These are phyloP conservation scores for Cladopsammia gracilis DNA, from an alignment of 64 coral and sea anemone genomes.

Conservation along the genomic window DNA sequence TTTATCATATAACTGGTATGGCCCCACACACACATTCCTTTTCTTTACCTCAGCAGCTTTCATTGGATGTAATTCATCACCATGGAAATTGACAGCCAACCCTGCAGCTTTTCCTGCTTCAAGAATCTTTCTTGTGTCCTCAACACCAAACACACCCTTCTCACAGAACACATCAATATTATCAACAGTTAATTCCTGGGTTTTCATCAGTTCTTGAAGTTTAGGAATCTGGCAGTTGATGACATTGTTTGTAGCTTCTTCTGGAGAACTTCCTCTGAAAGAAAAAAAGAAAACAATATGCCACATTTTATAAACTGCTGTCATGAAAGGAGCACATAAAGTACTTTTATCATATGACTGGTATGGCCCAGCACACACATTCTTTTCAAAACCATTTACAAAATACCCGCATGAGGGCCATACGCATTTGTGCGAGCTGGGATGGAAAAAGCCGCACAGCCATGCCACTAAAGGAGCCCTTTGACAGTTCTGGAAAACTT, in stretches of 20 bases:
- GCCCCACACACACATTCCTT: too few species aligned
- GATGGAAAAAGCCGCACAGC: too few species aligned
- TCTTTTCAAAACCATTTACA: too few species aligned
- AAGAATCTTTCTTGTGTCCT: conserved; percentile 86
- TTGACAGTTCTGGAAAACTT: too few species aligned
- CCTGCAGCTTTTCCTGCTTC: conserved; percentile 91
- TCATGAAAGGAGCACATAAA: not conserved
- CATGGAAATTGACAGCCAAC: conserved; percentile 93
- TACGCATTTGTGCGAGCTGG: too few species aligned
- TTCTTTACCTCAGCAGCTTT: conserved; percentile 98
- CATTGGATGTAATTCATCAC: conserved; percentile 95
- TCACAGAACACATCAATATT: conserved; percentile 99
- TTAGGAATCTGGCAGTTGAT: conserved; percentile 89
- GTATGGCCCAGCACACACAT: too few species aligned
- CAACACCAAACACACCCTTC: conserved; percentile 93
- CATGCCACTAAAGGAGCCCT: too few species aligned
- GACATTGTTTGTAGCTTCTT: conserved; percentile 84
- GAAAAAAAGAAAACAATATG: not conserved
- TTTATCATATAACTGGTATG: too few species aligned
- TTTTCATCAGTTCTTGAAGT: conserved; percentile 83
- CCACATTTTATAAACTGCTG: not conserved
- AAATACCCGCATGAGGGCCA: too few species aligned
- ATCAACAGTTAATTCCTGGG: conserved; percentile 83
- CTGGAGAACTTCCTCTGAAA: conserved; percentile 81
- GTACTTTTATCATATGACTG: not conserved